Conservation (phyloP, 2,113 vertebrate species). For the Manacus vitellinus region DNA sequence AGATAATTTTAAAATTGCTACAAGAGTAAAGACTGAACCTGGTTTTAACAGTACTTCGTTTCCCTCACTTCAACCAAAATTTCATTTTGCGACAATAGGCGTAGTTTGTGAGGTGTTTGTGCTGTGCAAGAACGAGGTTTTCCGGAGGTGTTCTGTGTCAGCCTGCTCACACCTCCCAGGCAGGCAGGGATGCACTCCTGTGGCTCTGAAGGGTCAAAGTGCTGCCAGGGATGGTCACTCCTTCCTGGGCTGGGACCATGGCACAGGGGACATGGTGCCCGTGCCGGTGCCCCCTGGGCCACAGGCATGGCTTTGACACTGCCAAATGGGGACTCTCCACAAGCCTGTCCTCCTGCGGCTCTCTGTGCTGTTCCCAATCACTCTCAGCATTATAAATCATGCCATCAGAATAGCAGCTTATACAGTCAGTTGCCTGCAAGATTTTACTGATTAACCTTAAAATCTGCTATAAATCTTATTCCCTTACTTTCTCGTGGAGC, state of each 20-base stretch:
- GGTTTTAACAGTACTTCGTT: rapidly evolving
- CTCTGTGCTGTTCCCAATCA: not conserved
- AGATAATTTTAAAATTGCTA: not conserved
- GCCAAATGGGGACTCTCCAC: rapidly evolving
- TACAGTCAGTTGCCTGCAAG: constrained; percentile 55
- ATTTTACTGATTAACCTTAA: constrained; percentile 67
- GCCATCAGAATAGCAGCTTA: constrained; percentile 3
- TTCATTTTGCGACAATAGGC: rapidly evolving
- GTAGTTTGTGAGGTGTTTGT: no score
- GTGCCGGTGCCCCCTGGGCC: rapidly evolving
- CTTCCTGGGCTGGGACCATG: not conserved
- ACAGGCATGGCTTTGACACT: rapidly evolving
- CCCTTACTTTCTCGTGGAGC: not conserved
- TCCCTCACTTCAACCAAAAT: not conserved
- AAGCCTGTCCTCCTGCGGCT: not conserved
- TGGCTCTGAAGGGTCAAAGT: not conserved
- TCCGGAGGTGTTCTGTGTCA: rapidly evolving
- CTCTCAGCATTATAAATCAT: not conserved
- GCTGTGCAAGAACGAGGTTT: rapidly evolving
- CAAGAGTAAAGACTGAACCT: not conserved
- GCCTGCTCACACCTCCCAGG: rapidly evolving
- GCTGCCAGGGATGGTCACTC: not conserved
- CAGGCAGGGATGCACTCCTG: not conserved
- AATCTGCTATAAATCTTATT: constrained; percentile 55
- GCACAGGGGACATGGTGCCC: not conserved